Evolutionary conservation across 2,113 vertebrate species (phyloP), one percentile per base, ranked within the genome.

Genomic region (Tetraodon nigroviridis): DNA sequence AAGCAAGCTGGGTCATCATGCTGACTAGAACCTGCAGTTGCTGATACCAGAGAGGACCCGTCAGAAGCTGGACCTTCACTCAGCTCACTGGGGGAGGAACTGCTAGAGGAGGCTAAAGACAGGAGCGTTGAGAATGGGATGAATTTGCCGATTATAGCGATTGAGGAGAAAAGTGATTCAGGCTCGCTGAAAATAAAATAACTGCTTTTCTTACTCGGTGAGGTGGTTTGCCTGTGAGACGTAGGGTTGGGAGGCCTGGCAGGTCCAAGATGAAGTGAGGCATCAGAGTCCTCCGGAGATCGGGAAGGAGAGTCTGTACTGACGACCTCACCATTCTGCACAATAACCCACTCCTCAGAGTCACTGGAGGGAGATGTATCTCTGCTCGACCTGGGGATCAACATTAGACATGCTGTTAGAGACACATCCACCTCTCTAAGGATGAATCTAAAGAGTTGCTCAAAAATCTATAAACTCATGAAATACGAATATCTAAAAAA

Each of bases 171-270:
- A 45, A 45, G 6, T 16, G 7, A 17, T 37, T 37, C 24, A 27
- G 24, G 24, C 24, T 1, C 48, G 7, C 24, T 15, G 20, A 55
- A 5, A 45, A 29, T 24, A 0, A 48, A 60, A 53, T 19, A 4
- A 40, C 20, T 15, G 14, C 4, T 47, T 49, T 54, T 55, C 80
- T 7, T 67, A 97, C 95, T 92, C 48, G 89, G 80, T 53, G 86
- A 76, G 0, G 85, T 76, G 0, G 84, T 17, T 0, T 92, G 90
- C 86, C 92, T 93, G 54, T 83, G 91, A 7, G 93, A 93, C 3
- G 90, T 92, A 6, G 93, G 90, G 12, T 94, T 93, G 3, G 92
- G 93, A 13, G 93, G 94, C 22, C 91, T 81, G 0, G 90, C 90
- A 55, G 93, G 94, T 85, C 94, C 85, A n/a, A 92, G 90, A 53